These are phyloP conservation scores for Stenurella melanura DNA, from an alignment of 2,888 invertebrate species.

Conservation along the genomic window DNA sequence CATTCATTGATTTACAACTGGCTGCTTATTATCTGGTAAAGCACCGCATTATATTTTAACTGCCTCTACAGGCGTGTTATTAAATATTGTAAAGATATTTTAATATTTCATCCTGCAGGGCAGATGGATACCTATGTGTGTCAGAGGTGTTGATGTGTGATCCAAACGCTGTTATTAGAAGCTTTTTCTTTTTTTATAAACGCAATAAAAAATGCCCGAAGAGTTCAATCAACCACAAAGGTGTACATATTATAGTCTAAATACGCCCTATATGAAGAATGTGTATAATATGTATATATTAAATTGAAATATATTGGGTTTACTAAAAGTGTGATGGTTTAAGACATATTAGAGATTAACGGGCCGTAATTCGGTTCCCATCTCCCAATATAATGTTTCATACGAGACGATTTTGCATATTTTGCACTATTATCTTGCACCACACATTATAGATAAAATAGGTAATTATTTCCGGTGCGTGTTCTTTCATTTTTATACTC, in stretches of 20 bases:
- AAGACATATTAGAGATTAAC: too few species aligned
- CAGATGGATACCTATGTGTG: conserved; percentile 69
- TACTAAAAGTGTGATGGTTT: too few species aligned
- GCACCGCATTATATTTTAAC: conserved; percentile 69
- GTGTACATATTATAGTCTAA: not conserved
- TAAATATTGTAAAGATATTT: conserved; percentile 72
- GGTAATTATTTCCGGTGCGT: too few species aligned
- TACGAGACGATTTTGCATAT: too few species aligned
- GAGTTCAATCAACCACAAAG: not conserved
- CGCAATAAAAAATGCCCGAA: not conserved
- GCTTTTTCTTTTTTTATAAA: conserved; percentile 43
- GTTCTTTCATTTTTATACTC: too few species aligned
- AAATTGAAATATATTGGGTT: too few species aligned
- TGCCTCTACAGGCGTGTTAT: conserved; percentile 69
- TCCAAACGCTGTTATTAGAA: conserved; percentile 63
- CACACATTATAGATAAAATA: too few species aligned
- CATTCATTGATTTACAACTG: conserved; percentile 70
- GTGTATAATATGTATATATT: too few species aligned
- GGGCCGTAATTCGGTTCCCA: too few species aligned
- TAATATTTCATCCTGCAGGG: conserved; percentile 68
- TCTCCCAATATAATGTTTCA: too few species aligned
- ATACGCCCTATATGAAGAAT: not conserved
- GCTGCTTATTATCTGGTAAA: conserved; percentile 70
- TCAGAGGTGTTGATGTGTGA: conserved; percentile 66
- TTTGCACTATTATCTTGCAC: too few species aligned